These are phyloP conservation scores for Dryococelus australis DNA, from an alignment of 2,888 invertebrate species.

Conservation along the genomic window DNA sequence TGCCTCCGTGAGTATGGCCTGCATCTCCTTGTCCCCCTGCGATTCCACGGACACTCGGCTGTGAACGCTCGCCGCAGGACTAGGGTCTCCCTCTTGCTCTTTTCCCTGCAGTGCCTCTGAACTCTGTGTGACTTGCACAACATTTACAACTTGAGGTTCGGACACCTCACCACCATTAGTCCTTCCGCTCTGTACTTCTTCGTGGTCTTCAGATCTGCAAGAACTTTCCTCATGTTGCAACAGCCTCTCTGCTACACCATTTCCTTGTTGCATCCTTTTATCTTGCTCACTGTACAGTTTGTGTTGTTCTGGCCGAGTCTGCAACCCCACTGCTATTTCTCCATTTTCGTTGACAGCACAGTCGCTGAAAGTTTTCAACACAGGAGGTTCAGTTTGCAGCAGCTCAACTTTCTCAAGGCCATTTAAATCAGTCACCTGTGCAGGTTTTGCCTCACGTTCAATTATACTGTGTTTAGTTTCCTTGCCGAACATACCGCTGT, in stretches of 20 bases:
- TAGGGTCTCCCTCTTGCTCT: background rate
- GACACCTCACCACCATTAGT: background rate
- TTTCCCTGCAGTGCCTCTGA: background rate
- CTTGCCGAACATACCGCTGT: background rate
- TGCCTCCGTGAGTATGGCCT: background rate
- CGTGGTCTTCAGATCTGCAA: background rate
- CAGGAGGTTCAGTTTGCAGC: background rate
- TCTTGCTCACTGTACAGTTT: background rate
- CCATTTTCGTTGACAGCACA: background rate
- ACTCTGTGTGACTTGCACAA: background rate
- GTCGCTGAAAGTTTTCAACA: background rate
- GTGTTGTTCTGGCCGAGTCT: background rate
- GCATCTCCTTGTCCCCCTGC: background rate
- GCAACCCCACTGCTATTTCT: background rate
- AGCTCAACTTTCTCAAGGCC: background rate
- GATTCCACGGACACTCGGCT: background rate
- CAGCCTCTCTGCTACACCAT: background rate
- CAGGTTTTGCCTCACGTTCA: background rate
- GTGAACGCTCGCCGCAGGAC: conserved; percentile 1
- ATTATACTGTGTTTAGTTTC: background rate
- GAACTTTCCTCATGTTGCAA: background rate
- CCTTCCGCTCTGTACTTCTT: background rate
- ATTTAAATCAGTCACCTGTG: background rate
- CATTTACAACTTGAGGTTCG: background rate
- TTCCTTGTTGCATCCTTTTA: background rate